Conservation (phyloP, 2,888 invertebrate species). For the Conchocele bisecta region DNA sequence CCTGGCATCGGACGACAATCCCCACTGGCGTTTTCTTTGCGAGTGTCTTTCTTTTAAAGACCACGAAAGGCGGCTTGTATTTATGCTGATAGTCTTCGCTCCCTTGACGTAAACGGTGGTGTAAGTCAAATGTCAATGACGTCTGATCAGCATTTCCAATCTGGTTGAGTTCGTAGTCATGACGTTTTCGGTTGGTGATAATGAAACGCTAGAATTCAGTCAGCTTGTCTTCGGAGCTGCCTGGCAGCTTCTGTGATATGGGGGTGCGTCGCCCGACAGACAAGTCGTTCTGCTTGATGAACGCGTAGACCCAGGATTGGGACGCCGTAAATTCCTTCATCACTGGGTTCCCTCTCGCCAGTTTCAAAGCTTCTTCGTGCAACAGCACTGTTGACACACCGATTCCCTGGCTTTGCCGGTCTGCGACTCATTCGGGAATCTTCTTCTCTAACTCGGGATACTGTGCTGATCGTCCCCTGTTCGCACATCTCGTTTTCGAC, state of each 20-base stretch:
- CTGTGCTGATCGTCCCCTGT: too few relatives aligned
- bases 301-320: conserved; percentile 1
- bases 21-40: conserved; percentile 1
- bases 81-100: conserved; percentile 6
- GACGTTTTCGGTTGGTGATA: not conserved
- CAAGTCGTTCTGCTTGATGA: conserved; percentile 3
- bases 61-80: conserved; percentile 6
- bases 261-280: conserved; percentile 25
- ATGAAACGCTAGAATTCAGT: not conserved
- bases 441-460: too few relatives aligned
- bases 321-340: conserved; percentile 10
- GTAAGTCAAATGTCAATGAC: conserved; percentile 26
- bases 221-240: conserved; percentile 21
- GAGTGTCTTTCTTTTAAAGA: conserved; percentile 6
- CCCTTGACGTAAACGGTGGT: conserved; percentile 13
- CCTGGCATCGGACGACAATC: too few relatives aligned
- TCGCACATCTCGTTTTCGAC: too few relatives aligned
- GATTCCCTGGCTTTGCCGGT: not conserved
- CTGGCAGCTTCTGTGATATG: conserved; percentile 21
- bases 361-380: not conserved
- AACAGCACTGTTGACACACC: not conserved
- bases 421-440: too few relatives aligned
- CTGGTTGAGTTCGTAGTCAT: conserved; percentile 4
- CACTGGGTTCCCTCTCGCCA: too few relatives aligned
- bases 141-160: conserved; percentile 34